phyloP scores from a whole-genome alignment of 1,140 invertebrate genomes.

The Drosophila malerkotliana region DNA sequence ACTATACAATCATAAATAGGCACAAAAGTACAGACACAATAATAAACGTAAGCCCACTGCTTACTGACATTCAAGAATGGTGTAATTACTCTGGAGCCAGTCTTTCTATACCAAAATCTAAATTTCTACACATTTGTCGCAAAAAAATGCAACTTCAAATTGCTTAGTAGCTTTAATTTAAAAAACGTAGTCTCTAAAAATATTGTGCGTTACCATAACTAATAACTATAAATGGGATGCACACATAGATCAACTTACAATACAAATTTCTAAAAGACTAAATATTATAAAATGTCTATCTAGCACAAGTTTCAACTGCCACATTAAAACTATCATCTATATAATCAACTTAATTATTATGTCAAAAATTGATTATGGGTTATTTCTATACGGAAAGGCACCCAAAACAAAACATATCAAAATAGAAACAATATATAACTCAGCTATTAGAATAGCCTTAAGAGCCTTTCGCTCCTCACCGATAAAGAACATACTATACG shows the following conservation, averaged over 20 bases:
- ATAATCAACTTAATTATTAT: conserved; percentile 4
- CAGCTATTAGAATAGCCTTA: background rate
- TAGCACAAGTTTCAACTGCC: conserved; percentile 14
- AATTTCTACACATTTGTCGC: conserved; percentile 1
- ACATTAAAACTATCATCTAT: conserved; percentile 11
- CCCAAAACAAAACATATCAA: background rate
- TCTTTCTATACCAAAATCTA: background rate
- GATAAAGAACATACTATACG: background rate
- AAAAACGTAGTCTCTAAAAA: conserved; percentile 5
- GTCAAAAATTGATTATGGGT: conserved; percentile 1
- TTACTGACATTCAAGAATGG: background rate
- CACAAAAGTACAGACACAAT: background rate
- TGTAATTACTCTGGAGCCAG: too few relatives aligned
- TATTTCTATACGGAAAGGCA: background rate
- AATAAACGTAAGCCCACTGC: background rate
- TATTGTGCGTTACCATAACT: background rate
- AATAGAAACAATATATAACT: background rate
- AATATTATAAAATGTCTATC: too few relatives aligned
- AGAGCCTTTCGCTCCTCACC: background rate
- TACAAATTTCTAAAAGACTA: background rate
- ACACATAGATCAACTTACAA: too few relatives aligned
- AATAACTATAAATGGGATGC: too few relatives aligned
- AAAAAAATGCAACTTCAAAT: conserved; percentile 4
- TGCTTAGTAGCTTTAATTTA: background rate
- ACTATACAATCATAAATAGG: conserved; percentile 14